phyloP scores from a whole-genome alignment of 1,140 invertebrate genomes.

The Batillaria attramentaria region DNA sequence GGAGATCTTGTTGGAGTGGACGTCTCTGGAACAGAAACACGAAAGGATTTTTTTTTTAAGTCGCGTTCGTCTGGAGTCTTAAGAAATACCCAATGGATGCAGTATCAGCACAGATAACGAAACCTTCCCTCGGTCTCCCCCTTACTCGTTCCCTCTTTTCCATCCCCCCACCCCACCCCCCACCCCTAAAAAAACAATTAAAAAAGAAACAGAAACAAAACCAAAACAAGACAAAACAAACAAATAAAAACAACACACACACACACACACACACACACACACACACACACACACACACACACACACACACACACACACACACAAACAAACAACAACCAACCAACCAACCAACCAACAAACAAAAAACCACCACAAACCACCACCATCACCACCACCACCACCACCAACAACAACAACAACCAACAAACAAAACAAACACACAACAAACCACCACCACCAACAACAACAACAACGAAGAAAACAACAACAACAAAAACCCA shows the following conservation, averaged over 20 bases:
- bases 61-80: too few relatives aligned
- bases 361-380: not conserved
- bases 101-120: too few relatives aligned
- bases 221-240: not conserved
- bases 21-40: constrained; percentile 64
- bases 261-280: not conserved
- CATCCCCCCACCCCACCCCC: not conserved
- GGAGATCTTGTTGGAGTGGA: constrained; percentile 69
- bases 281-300: not conserved
- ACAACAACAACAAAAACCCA: not conserved
- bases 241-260: not conserved
- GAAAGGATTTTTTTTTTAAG: not conserved
- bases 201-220: not conserved
- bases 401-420: not conserved
- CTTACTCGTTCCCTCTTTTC: not conserved
- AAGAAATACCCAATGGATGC: too few relatives aligned
- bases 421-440: not conserved
- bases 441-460: not conserved
- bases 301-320: not conserved
- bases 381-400: not conserved
- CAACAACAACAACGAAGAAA: not conserved
- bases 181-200: not conserved
- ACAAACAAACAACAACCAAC: not conserved
- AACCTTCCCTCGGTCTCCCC: not conserved
- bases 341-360: not conserved